Conservation (phyloP, 2,888 invertebrate genomes). For the Ichneumoninae sp. region DNA sequence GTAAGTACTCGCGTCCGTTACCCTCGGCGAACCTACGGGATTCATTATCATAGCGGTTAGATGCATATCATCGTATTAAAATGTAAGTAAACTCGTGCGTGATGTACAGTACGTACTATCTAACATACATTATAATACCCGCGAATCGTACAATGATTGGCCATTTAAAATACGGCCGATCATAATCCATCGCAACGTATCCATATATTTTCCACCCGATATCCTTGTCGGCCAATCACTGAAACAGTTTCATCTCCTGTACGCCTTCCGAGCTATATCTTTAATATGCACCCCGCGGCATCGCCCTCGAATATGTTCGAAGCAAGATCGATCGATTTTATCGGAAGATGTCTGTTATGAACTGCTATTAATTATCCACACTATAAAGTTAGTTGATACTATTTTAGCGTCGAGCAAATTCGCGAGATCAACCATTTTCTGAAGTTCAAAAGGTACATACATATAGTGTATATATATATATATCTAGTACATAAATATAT, state of each 20-base stretch:
- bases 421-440: background rate
- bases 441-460: background rate
- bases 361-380: slow-evolving; percentile 20
- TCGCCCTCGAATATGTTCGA: slow-evolving; percentile 8
- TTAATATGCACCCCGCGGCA: background rate
- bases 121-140: background rate
- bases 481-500: background rate
- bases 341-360: slow-evolving; percentile 25
- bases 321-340: slow-evolving; percentile 3
- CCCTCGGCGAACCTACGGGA: slow-evolving; percentile 39
- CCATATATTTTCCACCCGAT: background rate
- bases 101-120: background rate
- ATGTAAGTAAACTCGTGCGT: slow-evolving; percentile 26
- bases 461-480: background rate
- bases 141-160: slow-evolving; percentile 18
- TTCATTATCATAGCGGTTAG: slow-evolving; percentile 56
- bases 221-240: background rate
- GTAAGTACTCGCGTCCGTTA: slow-evolving; percentile 53
- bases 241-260: background rate
- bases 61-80: slow-evolving; percentile 47
- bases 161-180: background rate
- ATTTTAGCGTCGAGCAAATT: background rate
- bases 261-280: background rate
- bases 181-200: background rate
- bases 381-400: background rate